Evolutionary conservation across 2,888 invertebrate species (phyloP), one percentile per base, ranked within the genome.

Genomic region (Timandra comae): DNA sequence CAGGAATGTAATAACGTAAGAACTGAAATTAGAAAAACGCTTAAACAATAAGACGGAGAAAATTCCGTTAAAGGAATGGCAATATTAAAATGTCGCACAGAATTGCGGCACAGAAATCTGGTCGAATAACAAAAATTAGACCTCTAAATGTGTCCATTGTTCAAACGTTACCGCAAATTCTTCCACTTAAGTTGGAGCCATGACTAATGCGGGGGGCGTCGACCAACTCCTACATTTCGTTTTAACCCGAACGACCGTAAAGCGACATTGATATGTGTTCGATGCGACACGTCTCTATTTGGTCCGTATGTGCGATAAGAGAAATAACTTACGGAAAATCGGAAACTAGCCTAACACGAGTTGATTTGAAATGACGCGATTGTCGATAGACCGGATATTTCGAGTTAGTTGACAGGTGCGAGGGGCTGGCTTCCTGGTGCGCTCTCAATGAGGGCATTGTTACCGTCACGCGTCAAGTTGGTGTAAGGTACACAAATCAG

Each of bases 251-350:
- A 60, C 62, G 56, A 66, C 67, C 67, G 60, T 67, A 64, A 68
- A 63, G 49, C 63, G 72, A 74, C 75, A 57, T 69, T 73, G 74
- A 73, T 72, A 72, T 72, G 71, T 75, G 66, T 69, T 64, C 68
- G 49, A 67, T 61, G 61, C 62, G 64, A 66, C 68, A 67, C 62
- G 56, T 72, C 69, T 68, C 59, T 64, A 66, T 69, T 64, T 53
- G 56, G 59, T 54, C 50, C 50, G 49, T 68, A 62, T 56, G 43
- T 49, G 52, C 70, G 72, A 69, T 71, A 69, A 67, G 58, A 63
- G 56, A 57, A 60, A 68, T 64, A 66, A 60, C 55, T 62, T 53
- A 61, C 43, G 49, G 49, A 52, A 16, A 56, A 61, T 62, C 58
- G 50, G 48, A 58, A 43, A 49, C 52, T 55, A 50, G 42, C 37